Evolutionary conservation across 2,888 invertebrate genomes (phyloP).

Genomic region (Clistopyga incitator): DNA sequence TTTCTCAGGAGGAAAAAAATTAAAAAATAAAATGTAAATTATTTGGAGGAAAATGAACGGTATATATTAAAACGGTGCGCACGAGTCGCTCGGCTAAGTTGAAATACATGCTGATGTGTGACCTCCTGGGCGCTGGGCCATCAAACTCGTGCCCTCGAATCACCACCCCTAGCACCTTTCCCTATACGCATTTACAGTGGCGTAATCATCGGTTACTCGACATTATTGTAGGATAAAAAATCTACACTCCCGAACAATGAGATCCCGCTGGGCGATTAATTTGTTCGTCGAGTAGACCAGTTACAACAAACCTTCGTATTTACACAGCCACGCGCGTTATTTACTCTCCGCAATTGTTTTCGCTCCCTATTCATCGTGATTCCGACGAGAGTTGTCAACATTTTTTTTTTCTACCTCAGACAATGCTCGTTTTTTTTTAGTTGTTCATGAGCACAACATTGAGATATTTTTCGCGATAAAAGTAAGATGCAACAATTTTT

Average conservation of each 20-base stretch:
- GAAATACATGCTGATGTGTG: constrained; percentile 23
- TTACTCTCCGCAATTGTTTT: constrained; percentile 19
- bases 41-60: too few species aligned
- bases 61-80: background rate
- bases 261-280: constrained; percentile 36
- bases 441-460: background rate
- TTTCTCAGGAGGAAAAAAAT: background rate
- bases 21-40: background rate
- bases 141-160: constrained; percentile 44
- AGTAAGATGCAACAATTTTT: too few species aligned
- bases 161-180: constrained; percentile 41
- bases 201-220: constrained; percentile 44
- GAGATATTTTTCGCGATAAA: too few species aligned
- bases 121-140: constrained; percentile 27
- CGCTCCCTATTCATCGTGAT: background rate
- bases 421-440: background rate
- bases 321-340: constrained; percentile 3
- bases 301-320: constrained; percentile 9
- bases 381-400: constrained; percentile 11
- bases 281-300: constrained; percentile 3
- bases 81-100: constrained; percentile 34
- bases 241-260: constrained; percentile 39
- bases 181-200: constrained; percentile 14
- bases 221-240: constrained; percentile 42
- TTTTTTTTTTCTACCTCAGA: background rate